phyloP scores from a whole-genome alignment of 2,113 vertebrate species.

The Diadophis punctatus region DNA sequence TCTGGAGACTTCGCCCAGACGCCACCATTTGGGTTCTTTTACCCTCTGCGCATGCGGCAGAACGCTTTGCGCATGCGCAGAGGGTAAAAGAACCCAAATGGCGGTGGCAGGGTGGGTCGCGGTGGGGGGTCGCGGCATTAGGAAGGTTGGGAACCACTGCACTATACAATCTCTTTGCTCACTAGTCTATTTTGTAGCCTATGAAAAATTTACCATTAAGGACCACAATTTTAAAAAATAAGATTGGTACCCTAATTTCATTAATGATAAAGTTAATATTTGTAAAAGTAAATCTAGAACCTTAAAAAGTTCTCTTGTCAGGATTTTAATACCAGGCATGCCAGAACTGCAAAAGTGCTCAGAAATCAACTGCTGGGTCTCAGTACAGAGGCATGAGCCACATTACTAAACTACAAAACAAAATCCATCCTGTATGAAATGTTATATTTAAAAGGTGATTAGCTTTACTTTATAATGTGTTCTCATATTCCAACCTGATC shows the following conservation, averaged over 20 bases:
- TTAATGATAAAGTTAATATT: background rate
- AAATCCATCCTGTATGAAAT: slow-evolving; percentile 10
- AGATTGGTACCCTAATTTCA: background rate
- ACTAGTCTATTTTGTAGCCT: slow-evolving; percentile 8
- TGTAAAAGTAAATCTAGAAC: background rate
- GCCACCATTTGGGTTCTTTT: no score
- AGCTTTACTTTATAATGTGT: background rate
- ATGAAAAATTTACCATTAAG: slow-evolving; percentile 40
- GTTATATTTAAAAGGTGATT: slow-evolving; percentile 23
- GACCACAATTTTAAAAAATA: slow-evolving; percentile 24
- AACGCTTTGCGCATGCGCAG: no score
- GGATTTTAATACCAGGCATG: slow-evolving; percentile 44
- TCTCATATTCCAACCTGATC: background rate
- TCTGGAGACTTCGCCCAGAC: no score
- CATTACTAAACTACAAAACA: slow-evolving; percentile 19
- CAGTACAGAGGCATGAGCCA: background rate
- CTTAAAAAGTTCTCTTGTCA: background rate
- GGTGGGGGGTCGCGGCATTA: no score
- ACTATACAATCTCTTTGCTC: slow-evolving; percentile 25
- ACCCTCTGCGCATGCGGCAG: no score
- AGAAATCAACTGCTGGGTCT: background rate
- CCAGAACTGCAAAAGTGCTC: slow-evolving; percentile 21
- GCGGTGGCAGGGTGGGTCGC: no score
- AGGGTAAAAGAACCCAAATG: no score
- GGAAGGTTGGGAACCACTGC: no score